Base-by-base conservation (phyloP, 2,113 vertebrate species). In the Hypocryptadius cinnamomeus region DNA sequence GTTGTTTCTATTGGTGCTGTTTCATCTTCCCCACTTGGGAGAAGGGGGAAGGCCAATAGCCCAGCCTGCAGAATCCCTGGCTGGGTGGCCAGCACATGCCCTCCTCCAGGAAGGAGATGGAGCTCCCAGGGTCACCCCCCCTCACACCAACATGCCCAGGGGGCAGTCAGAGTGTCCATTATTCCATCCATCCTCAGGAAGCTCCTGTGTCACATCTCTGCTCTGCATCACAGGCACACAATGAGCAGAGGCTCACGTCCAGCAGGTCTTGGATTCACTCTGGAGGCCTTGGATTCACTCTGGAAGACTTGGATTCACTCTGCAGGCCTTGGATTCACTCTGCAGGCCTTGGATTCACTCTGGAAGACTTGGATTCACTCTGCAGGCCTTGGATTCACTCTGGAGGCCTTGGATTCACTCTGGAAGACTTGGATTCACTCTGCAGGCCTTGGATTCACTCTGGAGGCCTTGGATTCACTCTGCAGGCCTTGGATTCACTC, bases 181-280 rank as follows among this genome's bases (percentile, higher is more conserved):
- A 85, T 39, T 19, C 53, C 47, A 28, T 35, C 27, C 39, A 65
- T 37, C 50, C 68, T 84, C 64, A 10, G 72, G 54, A 56, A 77
- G 23, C 50, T 69, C 59, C 42, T 5, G 47, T n/a, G 16, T 40
- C 65, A 6, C 5, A 13, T 25, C 79, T 24, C 60, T 86, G 72
- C 24, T 44, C 68, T 57, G 45, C 0, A 0, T n/a, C 19, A 13
- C 57, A 33, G 30, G 31, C 40, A 37, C 39, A 14, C 10, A 47
- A 11, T 0, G 2, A 56, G 4, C 53, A 40, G 40, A 40, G 40
- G 40, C 48, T 76, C 47, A 22, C 71, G 44, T 50, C 72, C 69
- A 63, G 35, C 66, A 54, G 15, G 39, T 39, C 66, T 35, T 23
- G 40, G 19, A 13, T 45, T 74, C 53, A 12, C 42, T 74, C 50